Percentiles rank a stretch among this genome's conserved stretches.
Conservation (phyloP, 2,797 vertebrate genomes). For the Aeoliscus strigatus region DNA sequence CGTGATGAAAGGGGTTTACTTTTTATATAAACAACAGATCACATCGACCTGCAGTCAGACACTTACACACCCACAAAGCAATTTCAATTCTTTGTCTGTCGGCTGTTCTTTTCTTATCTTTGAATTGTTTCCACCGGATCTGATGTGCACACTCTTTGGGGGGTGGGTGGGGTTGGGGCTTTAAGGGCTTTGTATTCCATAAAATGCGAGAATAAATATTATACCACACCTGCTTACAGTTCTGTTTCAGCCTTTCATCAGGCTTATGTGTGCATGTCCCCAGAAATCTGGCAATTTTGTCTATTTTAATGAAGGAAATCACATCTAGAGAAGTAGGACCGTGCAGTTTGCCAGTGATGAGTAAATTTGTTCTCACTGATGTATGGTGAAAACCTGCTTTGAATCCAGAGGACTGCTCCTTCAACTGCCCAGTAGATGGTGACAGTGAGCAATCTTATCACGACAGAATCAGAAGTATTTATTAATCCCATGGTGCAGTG, state of each 20-base stretch:
- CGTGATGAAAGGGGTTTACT: slow-evolving; percentile 34
- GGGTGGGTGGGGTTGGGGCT: slow-evolving; percentile 4
- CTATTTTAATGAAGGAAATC: no score
- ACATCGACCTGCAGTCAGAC: slow-evolving; percentile 43
- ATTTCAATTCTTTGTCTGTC: slow-evolving; percentile 35
- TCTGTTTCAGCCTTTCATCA: background rate
- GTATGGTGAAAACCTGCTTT: background rate
- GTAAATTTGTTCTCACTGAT: no score
- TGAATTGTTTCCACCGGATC: slow-evolving; percentile 49
- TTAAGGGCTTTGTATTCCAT: slow-evolving; percentile 68
- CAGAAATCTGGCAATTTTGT: no score
- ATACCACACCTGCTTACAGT: slow-evolving; percentile 46
- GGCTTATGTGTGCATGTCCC: background rate
- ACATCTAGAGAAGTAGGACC: background rate
- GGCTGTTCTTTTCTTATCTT: slow-evolving; percentile 37
- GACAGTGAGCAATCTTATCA: slow-evolving; percentile 4
- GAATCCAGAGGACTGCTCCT: background rate
- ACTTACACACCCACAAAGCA: slow-evolving; percentile 32
- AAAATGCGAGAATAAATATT: slow-evolving; percentile 74
- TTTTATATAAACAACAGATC: slow-evolving; percentile 46
- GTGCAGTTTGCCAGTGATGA: background rate
- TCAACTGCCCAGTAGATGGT: slow-evolving; percentile 36
- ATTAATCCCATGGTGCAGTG: no score
- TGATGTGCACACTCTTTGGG: slow-evolving; percentile 50
- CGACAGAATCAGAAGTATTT: no score